phyloP scores from a whole-genome alignment of 2,888 invertebrate species.

The Leucoma salicis region DNA sequence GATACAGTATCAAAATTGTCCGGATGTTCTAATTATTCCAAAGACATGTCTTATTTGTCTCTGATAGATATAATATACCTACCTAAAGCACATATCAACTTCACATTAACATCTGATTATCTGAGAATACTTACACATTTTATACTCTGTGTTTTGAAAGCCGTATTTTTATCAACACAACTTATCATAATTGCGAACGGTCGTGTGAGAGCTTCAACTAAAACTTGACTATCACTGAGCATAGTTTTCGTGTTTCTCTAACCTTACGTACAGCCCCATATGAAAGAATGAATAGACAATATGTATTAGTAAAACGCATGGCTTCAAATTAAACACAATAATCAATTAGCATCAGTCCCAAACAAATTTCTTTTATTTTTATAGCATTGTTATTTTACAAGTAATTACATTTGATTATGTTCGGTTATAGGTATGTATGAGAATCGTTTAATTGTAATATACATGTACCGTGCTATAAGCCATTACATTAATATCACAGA shows the following conservation, averaged over 20 bases:
- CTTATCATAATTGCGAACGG: slow-evolving; percentile 47
- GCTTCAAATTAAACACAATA: slow-evolving; percentile 50
- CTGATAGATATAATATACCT: too few species aligned
- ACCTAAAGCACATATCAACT: not conserved
- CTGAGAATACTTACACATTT: slow-evolving; percentile 6
- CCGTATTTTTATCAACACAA: slow-evolving; percentile 49
- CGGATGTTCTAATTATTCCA: too few species aligned
- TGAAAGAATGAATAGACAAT: slow-evolving; percentile 21
- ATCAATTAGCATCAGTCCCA: slow-evolving; percentile 46
- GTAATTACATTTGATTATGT: slow-evolving; percentile 31
- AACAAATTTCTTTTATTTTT: slow-evolving; percentile 44
- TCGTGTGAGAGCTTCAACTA: slow-evolving; percentile 45
- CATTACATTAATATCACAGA: not conserved
- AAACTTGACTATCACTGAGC: slow-evolving; percentile 39
- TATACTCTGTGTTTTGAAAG: slow-evolving; percentile 29
- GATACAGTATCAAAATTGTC: too few species aligned
- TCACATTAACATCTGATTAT: slow-evolving; percentile 9
- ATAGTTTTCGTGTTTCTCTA: slow-evolving; percentile 24
- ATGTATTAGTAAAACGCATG: slow-evolving; percentile 31
- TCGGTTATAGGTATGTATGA: slow-evolving; percentile 25
- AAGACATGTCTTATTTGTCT: too few species aligned
- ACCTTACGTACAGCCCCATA: slow-evolving; percentile 8
- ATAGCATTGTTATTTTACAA: slow-evolving; percentile 34
- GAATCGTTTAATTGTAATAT: slow-evolving; percentile 7
- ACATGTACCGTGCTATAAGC: not conserved